phyloP scores from a whole-genome alignment of 2,113 vertebrate species.

The Chamaetylas fuelleborni region DNA sequence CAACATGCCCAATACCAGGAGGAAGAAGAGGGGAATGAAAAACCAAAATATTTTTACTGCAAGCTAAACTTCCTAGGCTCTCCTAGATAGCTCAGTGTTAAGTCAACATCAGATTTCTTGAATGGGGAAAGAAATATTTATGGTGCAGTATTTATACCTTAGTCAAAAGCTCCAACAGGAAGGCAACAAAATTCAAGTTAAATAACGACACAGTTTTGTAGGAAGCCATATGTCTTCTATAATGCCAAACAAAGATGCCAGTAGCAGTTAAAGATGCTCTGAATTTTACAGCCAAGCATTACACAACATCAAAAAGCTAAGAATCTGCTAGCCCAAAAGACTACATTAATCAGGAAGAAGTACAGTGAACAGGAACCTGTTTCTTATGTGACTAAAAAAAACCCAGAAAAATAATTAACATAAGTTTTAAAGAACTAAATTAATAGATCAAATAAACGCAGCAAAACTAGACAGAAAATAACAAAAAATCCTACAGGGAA shows the following conservation, averaged over 20 bases:
- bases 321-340: neutral
- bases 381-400: neutral
- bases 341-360: neutral
- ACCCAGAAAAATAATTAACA: neutral
- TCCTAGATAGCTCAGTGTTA: neutral
- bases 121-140: constrained; percentile 7
- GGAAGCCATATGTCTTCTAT: constrained; percentile 38
- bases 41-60: neutral
- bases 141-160: constrained; percentile 2
- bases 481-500: neutral
- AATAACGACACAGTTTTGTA: neutral
- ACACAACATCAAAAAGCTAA: neutral
- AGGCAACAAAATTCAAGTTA: constrained; percentile 23
- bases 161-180: neutral
- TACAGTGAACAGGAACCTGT: neutral
- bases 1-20: neutral
- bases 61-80: neutral
- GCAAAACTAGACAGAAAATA: neutral
- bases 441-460: neutral
- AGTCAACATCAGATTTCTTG: neutral
- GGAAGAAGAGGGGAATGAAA: neutral
- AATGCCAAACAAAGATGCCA: constrained; percentile 19
- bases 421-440: neutral
- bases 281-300: neutral
- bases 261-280: constrained; percentile 19